These are phyloP conservation scores for Passerculus sandwichensis DNA, from an alignment of 2,797 vertebrate species.

Conservation along the genomic window DNA sequence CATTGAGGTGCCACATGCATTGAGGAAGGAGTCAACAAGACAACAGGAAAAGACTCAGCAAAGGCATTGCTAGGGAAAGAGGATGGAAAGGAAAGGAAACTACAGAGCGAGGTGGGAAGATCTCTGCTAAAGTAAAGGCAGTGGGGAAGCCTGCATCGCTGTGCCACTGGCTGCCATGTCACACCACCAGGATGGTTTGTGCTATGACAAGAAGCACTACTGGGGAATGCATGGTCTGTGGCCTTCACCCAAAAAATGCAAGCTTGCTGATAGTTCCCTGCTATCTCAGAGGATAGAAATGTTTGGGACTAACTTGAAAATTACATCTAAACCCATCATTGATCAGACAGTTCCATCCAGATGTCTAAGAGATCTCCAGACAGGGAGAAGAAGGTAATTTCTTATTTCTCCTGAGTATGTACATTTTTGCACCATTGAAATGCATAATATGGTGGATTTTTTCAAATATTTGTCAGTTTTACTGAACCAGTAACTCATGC, in stretches of 20 bases:
- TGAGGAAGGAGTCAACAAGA: not conserved
- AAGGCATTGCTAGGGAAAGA: not conserved
- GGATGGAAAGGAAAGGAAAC: not conserved
- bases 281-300: not conserved
- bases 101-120: not conserved
- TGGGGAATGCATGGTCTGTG: not conserved
- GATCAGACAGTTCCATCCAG: not conserved
- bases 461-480: not conserved
- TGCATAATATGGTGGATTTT: accelerated
- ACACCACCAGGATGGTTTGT: not conserved
- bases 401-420: not conserved
- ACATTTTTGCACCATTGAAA: not conserved
- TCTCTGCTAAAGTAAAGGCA: not conserved
- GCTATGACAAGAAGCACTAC: not conserved
- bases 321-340: not conserved
- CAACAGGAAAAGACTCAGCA: not conserved
- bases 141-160: not conserved
- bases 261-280: not conserved
- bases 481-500: not conserved
- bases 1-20: not conserved
- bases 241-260: not conserved
- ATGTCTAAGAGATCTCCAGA: not conserved
- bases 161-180: accelerated
- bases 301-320: not conserved
- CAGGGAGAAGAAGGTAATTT: not conserved